Evolutionary conservation across 2,888 invertebrate species (phyloP).

Genomic region (Drosophila kambysellisi): DNA sequence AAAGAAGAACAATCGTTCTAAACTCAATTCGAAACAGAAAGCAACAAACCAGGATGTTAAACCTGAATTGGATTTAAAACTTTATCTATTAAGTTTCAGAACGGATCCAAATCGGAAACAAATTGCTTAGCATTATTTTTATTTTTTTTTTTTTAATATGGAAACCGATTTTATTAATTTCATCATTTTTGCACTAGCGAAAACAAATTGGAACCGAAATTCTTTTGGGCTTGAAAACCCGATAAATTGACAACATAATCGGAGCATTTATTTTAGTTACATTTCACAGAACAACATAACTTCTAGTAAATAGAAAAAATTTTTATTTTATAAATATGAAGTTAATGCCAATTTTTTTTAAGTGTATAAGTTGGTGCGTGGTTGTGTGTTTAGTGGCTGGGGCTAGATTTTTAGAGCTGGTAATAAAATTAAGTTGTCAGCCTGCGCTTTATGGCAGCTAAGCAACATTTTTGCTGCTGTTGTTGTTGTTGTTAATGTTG

Average conservation of each 20-base stretch:
- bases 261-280: neutral
- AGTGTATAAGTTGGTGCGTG: conserved; percentile 8
- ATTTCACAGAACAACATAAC: neutral
- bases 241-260: neutral
- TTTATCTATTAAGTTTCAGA: neutral
- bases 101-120: no score
- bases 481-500: conserved; percentile 19
- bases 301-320: no score
- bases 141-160: neutral
- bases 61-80: neutral
- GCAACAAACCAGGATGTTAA: neutral
- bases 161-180: neutral
- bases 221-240: neutral
- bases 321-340: neutral
- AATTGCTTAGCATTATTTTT: neutral
- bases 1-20: neutral
- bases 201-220: neutral
- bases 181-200: neutral
- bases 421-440: conserved; percentile 80
- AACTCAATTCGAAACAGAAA: fast-evolving
- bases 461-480: conserved; percentile 48
- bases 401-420: conserved; percentile 79
- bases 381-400: conserved; percentile 53
- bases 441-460: conserved; percentile 71
- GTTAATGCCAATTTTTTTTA: neutral